A percentile compares a stretch with the other conserved stretches of the same genome.
Conservation (phyloP, 2,113 vertebrate species). For the Aspidoscelis tigris region DNA sequence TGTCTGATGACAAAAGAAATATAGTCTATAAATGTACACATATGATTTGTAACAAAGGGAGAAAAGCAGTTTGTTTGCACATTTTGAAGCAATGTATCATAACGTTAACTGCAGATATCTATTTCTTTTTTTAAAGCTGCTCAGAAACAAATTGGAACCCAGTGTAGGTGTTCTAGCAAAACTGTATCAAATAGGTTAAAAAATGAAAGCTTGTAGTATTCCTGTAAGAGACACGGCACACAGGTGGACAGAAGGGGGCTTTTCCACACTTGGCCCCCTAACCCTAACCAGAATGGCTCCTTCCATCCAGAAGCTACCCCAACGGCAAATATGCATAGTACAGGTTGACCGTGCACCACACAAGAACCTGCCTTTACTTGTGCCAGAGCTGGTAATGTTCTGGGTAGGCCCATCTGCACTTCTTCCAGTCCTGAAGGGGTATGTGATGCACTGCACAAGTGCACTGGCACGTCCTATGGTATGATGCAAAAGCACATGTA, state of each 20-base stretch:
- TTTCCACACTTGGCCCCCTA: background rate
- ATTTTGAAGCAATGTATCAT: background rate
- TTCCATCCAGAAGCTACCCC: too few species aligned
- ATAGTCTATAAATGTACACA: slow-evolving; percentile 71
- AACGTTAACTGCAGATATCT: too few species aligned
- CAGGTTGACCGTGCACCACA: too few species aligned
- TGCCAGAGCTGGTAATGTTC: too few species aligned
- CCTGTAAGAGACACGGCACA: background rate
- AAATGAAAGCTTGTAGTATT: background rate
- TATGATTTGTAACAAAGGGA: slow-evolving; percentile 10
- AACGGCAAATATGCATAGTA: too few species aligned
- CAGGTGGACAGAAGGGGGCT: background rate
- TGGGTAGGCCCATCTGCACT: too few species aligned
- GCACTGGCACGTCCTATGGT: too few species aligned
- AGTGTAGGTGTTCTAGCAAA: background rate
- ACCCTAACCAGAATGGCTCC: too few species aligned
- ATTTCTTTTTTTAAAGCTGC: background rate
- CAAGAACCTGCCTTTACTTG: too few species aligned
- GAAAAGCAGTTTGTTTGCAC: background rate
- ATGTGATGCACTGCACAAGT: too few species aligned
- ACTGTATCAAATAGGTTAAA: background rate
- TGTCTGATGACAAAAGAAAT: slow-evolving; percentile 75
- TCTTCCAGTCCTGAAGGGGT: too few species aligned
- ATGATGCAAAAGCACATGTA: too few species aligned
- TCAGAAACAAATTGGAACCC: background rate